Percentiles rank a stretch among this genome's conserved stretches.
Conservation (phyloP, 2,888 invertebrate species). For the Tribolium freemani region DNA sequence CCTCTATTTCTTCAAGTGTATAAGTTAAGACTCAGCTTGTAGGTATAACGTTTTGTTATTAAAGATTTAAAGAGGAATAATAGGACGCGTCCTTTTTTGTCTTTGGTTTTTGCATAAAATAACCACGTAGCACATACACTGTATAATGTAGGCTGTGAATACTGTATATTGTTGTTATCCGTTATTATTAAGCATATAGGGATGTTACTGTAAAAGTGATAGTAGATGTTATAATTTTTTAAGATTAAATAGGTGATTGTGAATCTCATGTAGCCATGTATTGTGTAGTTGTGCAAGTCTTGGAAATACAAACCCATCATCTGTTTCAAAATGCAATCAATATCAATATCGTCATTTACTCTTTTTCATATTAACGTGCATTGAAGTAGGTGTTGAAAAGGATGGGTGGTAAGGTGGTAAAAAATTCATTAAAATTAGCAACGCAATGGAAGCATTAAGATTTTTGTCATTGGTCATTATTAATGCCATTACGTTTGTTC, state of each 20-base stretch:
- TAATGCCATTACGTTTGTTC: too few species aligned
- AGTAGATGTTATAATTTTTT: slow-evolving; percentile 1
- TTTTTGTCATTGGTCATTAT: too few species aligned
- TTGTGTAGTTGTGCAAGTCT: background rate
- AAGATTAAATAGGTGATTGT: background rate
- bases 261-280: background rate
- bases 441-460: too few species aligned
- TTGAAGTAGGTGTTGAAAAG: too few species aligned
- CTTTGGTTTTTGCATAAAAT: background rate
- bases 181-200: slow-evolving; percentile 1
- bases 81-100: background rate
- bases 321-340: background rate
- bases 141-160: slow-evolving; percentile 34
- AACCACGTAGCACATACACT: background rate
- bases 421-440: too few species aligned
- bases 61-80: too few species aligned
- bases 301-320: too few species aligned
- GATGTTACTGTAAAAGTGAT: slow-evolving; percentile 6
- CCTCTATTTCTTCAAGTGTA: too few species aligned
- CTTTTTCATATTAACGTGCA: background rate
- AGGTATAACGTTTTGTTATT: too few species aligned
- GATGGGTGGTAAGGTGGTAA: too few species aligned
- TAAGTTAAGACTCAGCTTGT: too few species aligned
- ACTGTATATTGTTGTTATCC: slow-evolving; percentile 26
- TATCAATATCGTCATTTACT: background rate